Evolutionary conservation across 1,140 invertebrate species (phyloP).

Genomic region (Drosophila malerkotliana): DNA sequence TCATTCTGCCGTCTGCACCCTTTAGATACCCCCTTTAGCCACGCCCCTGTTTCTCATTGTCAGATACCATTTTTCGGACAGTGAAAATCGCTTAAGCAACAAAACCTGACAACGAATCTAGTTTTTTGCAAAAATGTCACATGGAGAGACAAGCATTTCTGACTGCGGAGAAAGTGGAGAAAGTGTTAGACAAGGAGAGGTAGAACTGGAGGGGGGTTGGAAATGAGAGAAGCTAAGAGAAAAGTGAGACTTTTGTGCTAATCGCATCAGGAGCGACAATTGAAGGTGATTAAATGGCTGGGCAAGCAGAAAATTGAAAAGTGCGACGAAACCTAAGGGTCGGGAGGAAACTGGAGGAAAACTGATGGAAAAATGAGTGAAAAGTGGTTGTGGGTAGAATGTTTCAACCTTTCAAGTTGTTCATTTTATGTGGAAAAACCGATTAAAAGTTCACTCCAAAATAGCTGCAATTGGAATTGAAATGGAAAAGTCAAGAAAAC

Average conservation of each 20-base stretch:
- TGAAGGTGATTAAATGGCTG: slow-evolving; percentile 34
- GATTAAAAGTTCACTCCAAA: not conserved
- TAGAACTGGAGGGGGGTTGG: not conserved
- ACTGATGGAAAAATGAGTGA: too few relatives aligned
- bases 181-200: not conserved
- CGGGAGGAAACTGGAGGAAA: too few relatives aligned
- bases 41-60: not conserved
- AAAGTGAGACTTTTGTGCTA: slow-evolving; percentile 17
- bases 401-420: not conserved
- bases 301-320: not conserved
- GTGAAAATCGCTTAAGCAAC: slow-evolving; percentile 52
- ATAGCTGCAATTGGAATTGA: not conserved
- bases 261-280: slow-evolving; percentile 38
- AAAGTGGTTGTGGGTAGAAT: not conserved
- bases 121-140: slow-evolving; percentile 28
- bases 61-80: slow-evolving; percentile 16
- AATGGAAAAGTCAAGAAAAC: not conserved
- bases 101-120: slow-evolving; percentile 39
- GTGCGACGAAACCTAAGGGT: too few relatives aligned
- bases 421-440: not conserved
- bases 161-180: not conserved
- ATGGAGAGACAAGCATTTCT: slow-evolving; percentile 7
- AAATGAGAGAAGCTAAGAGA: not conserved
- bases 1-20: not conserved
- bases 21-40: not conserved